A percentile compares a stretch with the other conserved stretches of the same genome.
Evolutionary conservation across 2,888 invertebrate genomes (phyloP).

Genomic region (Heterodera filipjevi): DNA sequence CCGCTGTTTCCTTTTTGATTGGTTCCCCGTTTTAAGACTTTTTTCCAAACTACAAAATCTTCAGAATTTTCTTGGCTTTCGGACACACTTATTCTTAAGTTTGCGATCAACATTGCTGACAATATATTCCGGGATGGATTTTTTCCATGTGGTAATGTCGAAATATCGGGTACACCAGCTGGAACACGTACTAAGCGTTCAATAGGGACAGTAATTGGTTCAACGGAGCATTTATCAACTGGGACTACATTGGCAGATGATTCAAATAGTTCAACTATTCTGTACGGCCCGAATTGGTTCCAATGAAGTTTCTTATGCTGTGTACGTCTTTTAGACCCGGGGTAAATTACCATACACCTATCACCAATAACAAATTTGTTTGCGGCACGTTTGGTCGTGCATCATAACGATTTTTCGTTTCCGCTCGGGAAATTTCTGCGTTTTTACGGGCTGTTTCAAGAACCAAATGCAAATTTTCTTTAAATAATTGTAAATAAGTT

Average conservation of each 20-base stretch:
- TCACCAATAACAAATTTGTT: constrained; percentile 35
- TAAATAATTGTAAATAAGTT: constrained; percentile 13
- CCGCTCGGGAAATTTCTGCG: not conserved
- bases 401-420: too few relatives aligned
- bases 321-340: not conserved
- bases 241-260: constrained; percentile 6
- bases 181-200: not conserved
- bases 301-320: constrained; percentile 14
- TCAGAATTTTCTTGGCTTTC: too few relatives aligned
- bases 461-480: not conserved
- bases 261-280: constrained; percentile 7
- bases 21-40: too few relatives aligned
- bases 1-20: too few relatives aligned
- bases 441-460: constrained; percentile 3
- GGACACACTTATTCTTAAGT: too few relatives aligned
- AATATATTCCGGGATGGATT: too few relatives aligned
- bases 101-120: too few relatives aligned
- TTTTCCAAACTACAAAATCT: too few relatives aligned
- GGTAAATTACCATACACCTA: constrained; percentile 8
- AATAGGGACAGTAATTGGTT: not conserved
- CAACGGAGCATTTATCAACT: not conserved
- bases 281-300: constrained; percentile 20
- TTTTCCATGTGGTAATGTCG: not conserved
- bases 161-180: not conserved
- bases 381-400: too few relatives aligned